Conservation (phyloP, 2,888 invertebrate genomes). For the Polydrusus pterygomalis region DNA sequence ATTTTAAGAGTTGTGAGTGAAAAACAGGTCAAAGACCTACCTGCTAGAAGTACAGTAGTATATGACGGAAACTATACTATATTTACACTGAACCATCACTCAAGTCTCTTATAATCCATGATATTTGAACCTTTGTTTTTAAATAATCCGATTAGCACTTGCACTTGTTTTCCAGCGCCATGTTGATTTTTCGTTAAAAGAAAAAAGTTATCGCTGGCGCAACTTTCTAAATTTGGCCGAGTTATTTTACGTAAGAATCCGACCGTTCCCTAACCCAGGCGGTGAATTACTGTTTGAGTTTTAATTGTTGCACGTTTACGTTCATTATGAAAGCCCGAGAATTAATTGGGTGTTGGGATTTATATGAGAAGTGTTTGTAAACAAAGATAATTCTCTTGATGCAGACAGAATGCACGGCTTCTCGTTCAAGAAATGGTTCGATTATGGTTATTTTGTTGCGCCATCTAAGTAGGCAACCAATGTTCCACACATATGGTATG, state of each 20-base stretch:
- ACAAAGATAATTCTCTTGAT: constrained; percentile 43
- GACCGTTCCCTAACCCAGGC: constrained; percentile 17
- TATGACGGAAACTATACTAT: constrained; percentile 43
- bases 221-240: constrained; percentile 52
- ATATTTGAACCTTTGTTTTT: constrained; percentile 34
- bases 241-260: constrained; percentile 32
- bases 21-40: constrained; percentile 53
- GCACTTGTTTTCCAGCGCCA: constrained; percentile 62
- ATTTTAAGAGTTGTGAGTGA: constrained; percentile 33
- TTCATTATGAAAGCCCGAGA: constrained; percentile 29
- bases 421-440: background rate
- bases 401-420: constrained; percentile 6
- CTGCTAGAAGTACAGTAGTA: constrained; percentile 37
- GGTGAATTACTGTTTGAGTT: constrained; percentile 26
- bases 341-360: constrained; percentile 34
- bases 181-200: constrained; percentile 59
- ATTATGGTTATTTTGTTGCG: background rate
- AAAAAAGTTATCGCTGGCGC: constrained; percentile 47
- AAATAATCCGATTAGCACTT: constrained; percentile 52
- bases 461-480: constrained; percentile 13
- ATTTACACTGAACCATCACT: constrained; percentile 54
- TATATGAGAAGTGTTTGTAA: constrained; percentile 49
- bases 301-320: constrained; percentile 29
- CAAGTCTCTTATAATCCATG: constrained; percentile 46
- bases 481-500: background rate